These are phyloP conservation scores for Ennomos quercinarius DNA, from an alignment of 2,888 invertebrate genomes.

Conservation along the genomic window DNA sequence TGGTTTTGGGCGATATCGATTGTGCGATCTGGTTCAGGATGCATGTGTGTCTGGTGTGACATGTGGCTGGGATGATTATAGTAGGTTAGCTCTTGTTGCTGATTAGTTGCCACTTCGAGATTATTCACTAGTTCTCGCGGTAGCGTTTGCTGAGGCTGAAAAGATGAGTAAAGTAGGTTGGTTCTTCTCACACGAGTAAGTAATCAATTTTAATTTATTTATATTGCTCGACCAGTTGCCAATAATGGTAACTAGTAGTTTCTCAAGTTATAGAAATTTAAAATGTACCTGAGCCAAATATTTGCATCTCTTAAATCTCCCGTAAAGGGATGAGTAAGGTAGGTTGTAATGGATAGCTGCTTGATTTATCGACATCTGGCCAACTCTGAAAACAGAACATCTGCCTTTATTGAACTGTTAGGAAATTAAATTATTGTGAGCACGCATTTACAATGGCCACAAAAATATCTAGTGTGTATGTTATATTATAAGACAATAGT, in stretches of 20 bases:
- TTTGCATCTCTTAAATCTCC: conserved; percentile 94
- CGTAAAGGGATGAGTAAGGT: conserved; percentile 95
- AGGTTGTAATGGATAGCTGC: conserved; percentile 96
- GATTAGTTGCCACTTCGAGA: conserved; percentile 45
- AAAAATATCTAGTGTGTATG: neutral
- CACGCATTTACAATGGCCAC: neutral
- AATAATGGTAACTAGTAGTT: conserved; percentile 4
- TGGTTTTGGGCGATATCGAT: conserved; percentile 4
- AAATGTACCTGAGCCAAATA: conserved; percentile 86
- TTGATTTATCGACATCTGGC: conserved; percentile 97
- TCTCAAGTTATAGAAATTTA: conserved; percentile 10
- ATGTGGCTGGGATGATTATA: conserved; percentile 40
- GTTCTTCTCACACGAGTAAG: too few species aligned
- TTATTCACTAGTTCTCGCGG: conserved; percentile 49
- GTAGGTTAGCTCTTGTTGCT: conserved; percentile 51
- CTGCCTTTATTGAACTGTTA: too few species aligned
- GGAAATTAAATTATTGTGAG: too few species aligned
- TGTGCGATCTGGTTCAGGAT: conserved; percentile 18
- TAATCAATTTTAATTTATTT: too few species aligned
- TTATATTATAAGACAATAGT: too few species aligned
- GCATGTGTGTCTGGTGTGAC: conserved; percentile 49
- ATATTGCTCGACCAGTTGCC: too few species aligned
- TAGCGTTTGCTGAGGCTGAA: conserved; percentile 40
- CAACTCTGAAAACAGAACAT: conserved; percentile 84
- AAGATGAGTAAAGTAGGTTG: conserved; percentile 3